Percentiles rank a stretch among this genome's conserved stretches.
phyloP scores from a whole-genome alignment of 2,113 vertebrate genomes.

The Alectura lathami region DNA sequence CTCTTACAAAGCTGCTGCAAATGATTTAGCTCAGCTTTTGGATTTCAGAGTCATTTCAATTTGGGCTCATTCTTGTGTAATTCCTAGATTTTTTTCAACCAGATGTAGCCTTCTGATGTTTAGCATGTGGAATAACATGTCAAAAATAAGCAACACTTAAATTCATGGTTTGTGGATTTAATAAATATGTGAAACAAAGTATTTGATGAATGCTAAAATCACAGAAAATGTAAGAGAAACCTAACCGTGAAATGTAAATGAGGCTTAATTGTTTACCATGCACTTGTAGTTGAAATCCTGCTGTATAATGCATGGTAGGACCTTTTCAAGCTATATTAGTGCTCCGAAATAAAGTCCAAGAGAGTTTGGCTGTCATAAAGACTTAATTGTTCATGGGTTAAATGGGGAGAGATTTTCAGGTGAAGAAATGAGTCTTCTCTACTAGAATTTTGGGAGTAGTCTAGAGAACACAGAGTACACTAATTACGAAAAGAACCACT shows the following conservation, averaged over 20 bases:
- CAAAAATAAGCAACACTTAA: conserved; percentile 57
- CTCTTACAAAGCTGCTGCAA: conserved; percentile 35
- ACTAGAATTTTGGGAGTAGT: background rate
- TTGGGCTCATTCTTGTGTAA: conserved; percentile 55
- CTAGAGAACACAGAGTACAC: background rate
- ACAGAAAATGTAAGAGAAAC: conserved; percentile 56
- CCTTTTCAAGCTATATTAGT: background rate
- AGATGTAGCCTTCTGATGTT: conserved; percentile 43
- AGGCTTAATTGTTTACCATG: conserved; percentile 57
- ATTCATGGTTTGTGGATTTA: conserved; percentile 55
- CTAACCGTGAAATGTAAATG: conserved; percentile 69
- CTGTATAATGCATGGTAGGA: background rate
- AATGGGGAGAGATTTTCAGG: background rate
- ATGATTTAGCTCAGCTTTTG: conserved; percentile 57
- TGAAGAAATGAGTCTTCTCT: background rate
- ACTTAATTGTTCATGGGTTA: background rate
- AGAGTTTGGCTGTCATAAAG: background rate
- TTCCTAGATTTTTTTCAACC: conserved; percentile 62
- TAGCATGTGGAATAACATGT: conserved; percentile 63
- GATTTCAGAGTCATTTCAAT: conserved; percentile 67
- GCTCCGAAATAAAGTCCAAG: background rate
- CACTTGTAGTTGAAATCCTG: conserved; percentile 38
- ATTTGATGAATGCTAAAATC: conserved; percentile 49
- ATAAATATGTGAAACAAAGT: conserved; percentile 60
- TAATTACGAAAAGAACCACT: fast-evolving